These are phyloP conservation scores for Augochlora pura DNA, from an alignment of 1,140 invertebrate species.

Conservation along the genomic window DNA sequence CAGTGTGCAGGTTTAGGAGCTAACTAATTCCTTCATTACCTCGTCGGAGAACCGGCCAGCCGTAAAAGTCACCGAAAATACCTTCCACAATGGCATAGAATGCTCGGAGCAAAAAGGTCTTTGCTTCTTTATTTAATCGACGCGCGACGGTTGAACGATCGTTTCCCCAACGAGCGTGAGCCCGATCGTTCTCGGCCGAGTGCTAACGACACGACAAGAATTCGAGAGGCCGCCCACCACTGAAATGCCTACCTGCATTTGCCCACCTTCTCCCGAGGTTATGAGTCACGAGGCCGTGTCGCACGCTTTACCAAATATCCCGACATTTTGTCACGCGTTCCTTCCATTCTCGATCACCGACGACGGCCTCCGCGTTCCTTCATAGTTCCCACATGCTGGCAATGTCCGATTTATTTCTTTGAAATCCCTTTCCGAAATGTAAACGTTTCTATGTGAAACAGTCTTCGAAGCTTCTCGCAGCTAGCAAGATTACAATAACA, in stretches of 20 bases:
- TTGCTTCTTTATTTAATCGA: conserved; percentile 7
- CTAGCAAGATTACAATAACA: too few relatives aligned
- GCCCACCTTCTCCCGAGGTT: conserved; percentile 7
- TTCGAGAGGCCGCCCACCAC: conserved; percentile 50
- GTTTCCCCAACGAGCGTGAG: background rate
- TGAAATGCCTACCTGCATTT: conserved; percentile 53
- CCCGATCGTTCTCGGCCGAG: background rate
- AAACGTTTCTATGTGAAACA: too few relatives aligned
- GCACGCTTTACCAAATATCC: conserved; percentile 32
- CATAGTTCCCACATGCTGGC: background rate
- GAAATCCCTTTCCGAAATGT: too few relatives aligned
- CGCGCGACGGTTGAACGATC: background rate
- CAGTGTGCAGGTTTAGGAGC: background rate
- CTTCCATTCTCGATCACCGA: conserved; percentile 21
- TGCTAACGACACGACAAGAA: conserved; percentile 50
- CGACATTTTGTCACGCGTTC: conserved; percentile 34
- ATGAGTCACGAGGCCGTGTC: conserved; percentile 40
- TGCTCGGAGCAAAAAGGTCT: background rate
- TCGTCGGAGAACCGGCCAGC: background rate
- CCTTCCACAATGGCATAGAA: background rate
- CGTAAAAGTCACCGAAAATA: background rate
- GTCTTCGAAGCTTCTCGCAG: too few relatives aligned
- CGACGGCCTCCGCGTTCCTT: background rate
- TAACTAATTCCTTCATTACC: background rate
- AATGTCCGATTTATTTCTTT: too few relatives aligned